phyloP scores from a whole-genome alignment of 1,140 invertebrate species.

The Panagrolaimus sp. region DNA sequence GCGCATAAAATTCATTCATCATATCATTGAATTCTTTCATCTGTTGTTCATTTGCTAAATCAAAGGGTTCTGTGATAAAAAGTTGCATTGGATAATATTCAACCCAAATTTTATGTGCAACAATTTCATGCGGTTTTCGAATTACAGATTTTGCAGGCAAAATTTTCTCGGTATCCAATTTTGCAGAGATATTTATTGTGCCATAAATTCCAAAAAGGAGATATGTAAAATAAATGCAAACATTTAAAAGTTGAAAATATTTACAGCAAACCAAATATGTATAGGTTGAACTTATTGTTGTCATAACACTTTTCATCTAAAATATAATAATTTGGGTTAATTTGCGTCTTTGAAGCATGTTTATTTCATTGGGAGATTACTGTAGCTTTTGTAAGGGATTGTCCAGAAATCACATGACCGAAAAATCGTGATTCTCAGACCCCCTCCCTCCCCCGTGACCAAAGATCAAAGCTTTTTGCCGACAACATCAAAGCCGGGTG shows the following conservation, averaged over 20 bases:
- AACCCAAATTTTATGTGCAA: conserved; percentile 53
- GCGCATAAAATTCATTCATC: neutral
- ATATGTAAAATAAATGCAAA: neutral
- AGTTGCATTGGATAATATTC: conserved; percentile 59
- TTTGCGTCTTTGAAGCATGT: too few species aligned
- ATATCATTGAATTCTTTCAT: conserved; percentile 39
- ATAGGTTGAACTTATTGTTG: neutral
- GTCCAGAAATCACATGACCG: too few species aligned
- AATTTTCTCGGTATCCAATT: conserved; percentile 53
- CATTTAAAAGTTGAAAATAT: neutral
- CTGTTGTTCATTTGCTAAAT: conserved; percentile 48
- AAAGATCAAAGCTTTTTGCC: too few species aligned
- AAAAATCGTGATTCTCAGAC: too few species aligned
- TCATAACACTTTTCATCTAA: neutral
- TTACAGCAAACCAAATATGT: neutral
- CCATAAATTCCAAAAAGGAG: conserved; percentile 9
- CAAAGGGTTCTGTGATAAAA: conserved; percentile 53
- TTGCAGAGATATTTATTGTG: conserved; percentile 25
- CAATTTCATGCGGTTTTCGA: conserved; percentile 43
- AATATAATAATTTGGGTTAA: neutral
- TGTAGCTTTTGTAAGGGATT: too few species aligned
- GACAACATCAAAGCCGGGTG: too few species aligned
- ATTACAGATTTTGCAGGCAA: conserved; percentile 50
- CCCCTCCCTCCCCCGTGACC: too few species aligned
- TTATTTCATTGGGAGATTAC: too few species aligned